Conservation (phyloP, 2,888 invertebrate genomes). For the Panzeria rudis region DNA sequence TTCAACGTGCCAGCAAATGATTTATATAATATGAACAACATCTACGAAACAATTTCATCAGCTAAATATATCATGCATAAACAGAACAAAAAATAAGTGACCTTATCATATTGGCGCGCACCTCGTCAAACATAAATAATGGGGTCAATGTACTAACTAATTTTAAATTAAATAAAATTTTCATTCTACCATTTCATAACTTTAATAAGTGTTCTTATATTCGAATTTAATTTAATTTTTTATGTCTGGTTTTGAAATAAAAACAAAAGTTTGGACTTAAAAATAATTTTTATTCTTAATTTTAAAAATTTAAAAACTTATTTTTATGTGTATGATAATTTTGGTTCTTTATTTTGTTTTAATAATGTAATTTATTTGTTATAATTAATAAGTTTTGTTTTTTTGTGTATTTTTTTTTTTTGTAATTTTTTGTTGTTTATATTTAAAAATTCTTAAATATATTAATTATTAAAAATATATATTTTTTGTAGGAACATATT, state of each 20-base stretch:
- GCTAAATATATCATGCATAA: no score
- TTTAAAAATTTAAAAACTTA: slow-evolving; percentile 38
- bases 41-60: no score
- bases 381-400: slow-evolving; percentile 68
- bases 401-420: slow-evolving; percentile 60
- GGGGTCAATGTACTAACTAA: slow-evolving; percentile 11
- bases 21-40: no score
- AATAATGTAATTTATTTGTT: slow-evolving; percentile 58
- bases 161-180: slow-evolving; percentile 16
- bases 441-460: slow-evolving; percentile 67
- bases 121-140: slow-evolving; percentile 7
- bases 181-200: slow-evolving; percentile 49
- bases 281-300: slow-evolving; percentile 53
- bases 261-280: slow-evolving; percentile 43
- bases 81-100: background rate
- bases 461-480: slow-evolving; percentile 74
- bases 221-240: slow-evolving; percentile 29
- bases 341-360: slow-evolving; percentile 72
- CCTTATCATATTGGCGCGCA: slow-evolving; percentile 5
- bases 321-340: slow-evolving; percentile 65
- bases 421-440: slow-evolving; percentile 51
- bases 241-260: slow-evolving; percentile 14
- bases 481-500: slow-evolving; percentile 83
- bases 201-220: slow-evolving; percentile 45
- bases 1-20: no score